Percentiles rank a stretch among this genome's conserved stretches.
These are phyloP conservation scores for Drosophila equinoxialis DNA, from an alignment of 1,140 invertebrate genomes.

Conservation along the genomic window DNA sequence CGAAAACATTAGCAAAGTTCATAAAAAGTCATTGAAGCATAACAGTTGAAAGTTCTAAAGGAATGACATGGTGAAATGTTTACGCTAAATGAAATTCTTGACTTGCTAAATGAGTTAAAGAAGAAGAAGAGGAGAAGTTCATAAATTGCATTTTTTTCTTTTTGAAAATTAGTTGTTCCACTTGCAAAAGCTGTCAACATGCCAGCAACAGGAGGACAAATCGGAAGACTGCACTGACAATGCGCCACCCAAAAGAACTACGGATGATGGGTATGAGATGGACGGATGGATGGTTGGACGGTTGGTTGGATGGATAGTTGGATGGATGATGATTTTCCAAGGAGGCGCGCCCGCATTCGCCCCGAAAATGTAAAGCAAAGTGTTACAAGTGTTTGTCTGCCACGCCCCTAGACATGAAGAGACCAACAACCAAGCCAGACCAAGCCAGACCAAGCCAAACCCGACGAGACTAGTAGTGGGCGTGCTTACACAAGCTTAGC, in stretches of 20 bases:
- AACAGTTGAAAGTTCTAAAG: slow-evolving; percentile 32
- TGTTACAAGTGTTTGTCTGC: slow-evolving; percentile 69
- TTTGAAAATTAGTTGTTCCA: slow-evolving; percentile 67
- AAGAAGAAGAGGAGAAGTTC: slow-evolving; percentile 42
- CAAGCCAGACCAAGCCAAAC: not conserved
- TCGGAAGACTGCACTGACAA: slow-evolving; percentile 29
- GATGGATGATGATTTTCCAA: slow-evolving; percentile 31
- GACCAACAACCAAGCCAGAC: not conserved
- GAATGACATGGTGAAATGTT: slow-evolving; percentile 52
- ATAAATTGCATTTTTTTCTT: slow-evolving; percentile 49
- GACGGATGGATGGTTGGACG: not conserved
- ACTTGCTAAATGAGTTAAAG: slow-evolving; percentile 65
- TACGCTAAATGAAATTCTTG: slow-evolving; percentile 67
- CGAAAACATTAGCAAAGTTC: slow-evolving; percentile 58
- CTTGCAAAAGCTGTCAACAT: slow-evolving; percentile 63
- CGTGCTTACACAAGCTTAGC: slow-evolving; percentile 70
- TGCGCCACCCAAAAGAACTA: not conserved
- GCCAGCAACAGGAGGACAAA: slow-evolving; percentile 59
- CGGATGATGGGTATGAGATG: not conserved
- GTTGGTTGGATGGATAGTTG: not conserved
- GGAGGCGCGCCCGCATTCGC: slow-evolving; percentile 9
- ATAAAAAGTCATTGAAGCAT: slow-evolving; percentile 65
- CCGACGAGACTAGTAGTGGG: not conserved
- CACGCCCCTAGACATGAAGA: not conserved
- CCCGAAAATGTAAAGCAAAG: slow-evolving; percentile 63